phyloP scores from a whole-genome alignment of 2,113 vertebrate genomes.

The Hemichromis elongatus region DNA sequence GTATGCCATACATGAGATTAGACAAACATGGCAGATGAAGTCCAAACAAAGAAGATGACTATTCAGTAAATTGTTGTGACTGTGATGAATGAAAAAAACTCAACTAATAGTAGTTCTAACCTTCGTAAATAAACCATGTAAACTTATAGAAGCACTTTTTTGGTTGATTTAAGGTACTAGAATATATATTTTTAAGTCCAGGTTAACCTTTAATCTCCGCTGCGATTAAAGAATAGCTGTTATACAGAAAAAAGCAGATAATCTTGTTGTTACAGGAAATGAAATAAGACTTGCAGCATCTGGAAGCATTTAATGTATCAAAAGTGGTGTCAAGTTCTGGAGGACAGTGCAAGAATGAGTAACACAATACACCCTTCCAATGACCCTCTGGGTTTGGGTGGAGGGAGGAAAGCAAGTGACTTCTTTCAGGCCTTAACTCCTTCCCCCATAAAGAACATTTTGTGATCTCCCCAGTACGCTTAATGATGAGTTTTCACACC shows the following conservation, averaged over 20 bases:
- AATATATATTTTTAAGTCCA: background rate
- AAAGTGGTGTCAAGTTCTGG: conserved; percentile 3
- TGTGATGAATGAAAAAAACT: conserved; percentile 7
- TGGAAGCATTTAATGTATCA: conserved; percentile 45
- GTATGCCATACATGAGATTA: conserved; percentile 9
- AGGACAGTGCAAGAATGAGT: conserved; percentile 19
- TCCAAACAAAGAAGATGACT: conserved; percentile 12
- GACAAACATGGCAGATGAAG: conserved; percentile 32
- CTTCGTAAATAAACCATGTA: background rate
- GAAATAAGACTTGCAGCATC: conserved; percentile 30
- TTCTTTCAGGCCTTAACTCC: background rate
- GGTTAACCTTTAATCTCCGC: background rate
- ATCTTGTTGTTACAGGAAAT: conserved; percentile 30
- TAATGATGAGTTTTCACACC: background rate
- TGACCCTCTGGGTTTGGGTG: conserved; percentile 16
- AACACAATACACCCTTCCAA: background rate
- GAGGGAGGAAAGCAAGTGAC: background rate
- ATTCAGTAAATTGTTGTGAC: conserved; percentile 43
- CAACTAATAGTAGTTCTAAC: background rate
- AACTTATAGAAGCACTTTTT: background rate
- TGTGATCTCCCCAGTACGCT: background rate
- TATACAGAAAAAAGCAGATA: background rate
- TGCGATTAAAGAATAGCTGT: conserved; percentile 17
- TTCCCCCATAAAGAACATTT: background rate
- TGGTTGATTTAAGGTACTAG: background rate